Evolutionary conservation across 2,797 vertebrate species (phyloP).

Genomic region (Coregonus suidteri): DNA sequence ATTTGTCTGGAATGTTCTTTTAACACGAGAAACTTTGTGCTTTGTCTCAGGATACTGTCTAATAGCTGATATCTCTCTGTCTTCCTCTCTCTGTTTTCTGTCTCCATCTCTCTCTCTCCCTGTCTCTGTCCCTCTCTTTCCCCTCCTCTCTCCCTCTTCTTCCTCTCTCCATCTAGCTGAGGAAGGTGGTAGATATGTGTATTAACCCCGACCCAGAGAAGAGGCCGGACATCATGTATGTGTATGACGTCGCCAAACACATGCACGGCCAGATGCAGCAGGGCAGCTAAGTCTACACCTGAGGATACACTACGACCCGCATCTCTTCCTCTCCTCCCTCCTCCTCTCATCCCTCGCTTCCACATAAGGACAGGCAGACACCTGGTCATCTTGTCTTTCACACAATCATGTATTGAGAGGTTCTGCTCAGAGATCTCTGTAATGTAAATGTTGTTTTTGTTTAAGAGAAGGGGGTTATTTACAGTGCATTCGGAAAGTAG

Average conservation of each 20-base stretch:
- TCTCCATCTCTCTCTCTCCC: not conserved
- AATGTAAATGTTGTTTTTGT: not conserved
- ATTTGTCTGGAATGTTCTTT: not conserved
- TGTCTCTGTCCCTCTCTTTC: not conserved
- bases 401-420: conserved; percentile 7
- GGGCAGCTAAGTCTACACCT: conserved; percentile 75
- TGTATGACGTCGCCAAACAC: conserved; percentile 91
- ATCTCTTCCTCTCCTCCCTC: conserved; percentile 33
- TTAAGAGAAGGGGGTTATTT: not conserved
- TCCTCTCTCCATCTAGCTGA: conserved; percentile 75
- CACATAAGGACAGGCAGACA: conserved; percentile 56
- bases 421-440: conserved; percentile 1
- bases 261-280: conserved; percentile 84
- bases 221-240: conserved; percentile 93
- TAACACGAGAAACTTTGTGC: not conserved
- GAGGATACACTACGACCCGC: conserved; percentile 15
- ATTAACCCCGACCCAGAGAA: conserved; percentile 98
- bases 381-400: conserved; percentile 32
- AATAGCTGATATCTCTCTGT: not conserved
- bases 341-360: conserved; percentile 32
- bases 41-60: not conserved
- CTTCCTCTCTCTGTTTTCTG: not conserved
- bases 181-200: conserved; percentile 96
- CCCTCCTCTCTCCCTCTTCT: not conserved
- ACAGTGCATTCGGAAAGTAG: not conserved